These are phyloP conservation scores for Drosophila mojavensis DNA, from an alignment of 1,140 invertebrate species.

Conservation along the genomic window DNA sequence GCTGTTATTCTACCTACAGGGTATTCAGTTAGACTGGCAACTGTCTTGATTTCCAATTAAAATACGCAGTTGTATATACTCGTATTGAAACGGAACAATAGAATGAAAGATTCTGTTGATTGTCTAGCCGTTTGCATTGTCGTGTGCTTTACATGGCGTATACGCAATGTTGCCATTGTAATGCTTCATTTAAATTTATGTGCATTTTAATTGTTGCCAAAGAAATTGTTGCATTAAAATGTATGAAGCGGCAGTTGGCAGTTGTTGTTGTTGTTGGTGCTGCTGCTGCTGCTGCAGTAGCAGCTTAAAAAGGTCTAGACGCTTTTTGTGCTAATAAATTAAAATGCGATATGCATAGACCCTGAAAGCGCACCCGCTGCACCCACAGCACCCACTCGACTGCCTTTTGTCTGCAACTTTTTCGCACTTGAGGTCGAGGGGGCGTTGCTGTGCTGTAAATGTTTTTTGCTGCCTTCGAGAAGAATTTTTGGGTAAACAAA, in stretches of 20 bases:
- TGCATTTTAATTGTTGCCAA: slow-evolving; percentile 79
- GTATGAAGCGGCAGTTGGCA: slow-evolving; percentile 48
- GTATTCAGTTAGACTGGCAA: neutral
- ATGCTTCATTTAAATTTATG: slow-evolving; percentile 67
- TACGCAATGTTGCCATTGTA: slow-evolving; percentile 50
- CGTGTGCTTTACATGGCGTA: slow-evolving; percentile 24
- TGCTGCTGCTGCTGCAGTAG: slow-evolving; percentile 19
- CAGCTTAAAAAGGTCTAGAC: slow-evolving; percentile 82
- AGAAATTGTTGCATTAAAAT: slow-evolving; percentile 70
- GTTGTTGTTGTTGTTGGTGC: slow-evolving; percentile 10
- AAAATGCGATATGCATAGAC: slow-evolving; percentile 80
- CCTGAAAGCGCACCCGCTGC: slow-evolving; percentile 45
- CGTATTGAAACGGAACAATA: slow-evolving; percentile 6
- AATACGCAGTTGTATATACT: neutral
- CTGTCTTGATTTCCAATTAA: neutral
- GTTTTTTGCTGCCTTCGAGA: slow-evolving; percentile 31
- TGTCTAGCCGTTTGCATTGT: neutral
- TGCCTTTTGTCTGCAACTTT: slow-evolving; percentile 70
- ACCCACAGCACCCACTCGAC: slow-evolving; percentile 42
- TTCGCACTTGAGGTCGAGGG: slow-evolving; percentile 51
- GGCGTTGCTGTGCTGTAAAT: slow-evolving; percentile 40
- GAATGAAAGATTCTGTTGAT: slow-evolving; percentile 11
- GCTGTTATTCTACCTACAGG: neutral
- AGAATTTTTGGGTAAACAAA: slow-evolving; percentile 66
- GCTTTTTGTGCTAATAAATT: slow-evolving; percentile 82